A percentile compares a stretch with the other conserved stretches of the same genome.
These are phyloP conservation scores for Oxyteleia sp. DNA, from an alignment of 2,888 invertebrate species.

Conservation along the genomic window DNA sequence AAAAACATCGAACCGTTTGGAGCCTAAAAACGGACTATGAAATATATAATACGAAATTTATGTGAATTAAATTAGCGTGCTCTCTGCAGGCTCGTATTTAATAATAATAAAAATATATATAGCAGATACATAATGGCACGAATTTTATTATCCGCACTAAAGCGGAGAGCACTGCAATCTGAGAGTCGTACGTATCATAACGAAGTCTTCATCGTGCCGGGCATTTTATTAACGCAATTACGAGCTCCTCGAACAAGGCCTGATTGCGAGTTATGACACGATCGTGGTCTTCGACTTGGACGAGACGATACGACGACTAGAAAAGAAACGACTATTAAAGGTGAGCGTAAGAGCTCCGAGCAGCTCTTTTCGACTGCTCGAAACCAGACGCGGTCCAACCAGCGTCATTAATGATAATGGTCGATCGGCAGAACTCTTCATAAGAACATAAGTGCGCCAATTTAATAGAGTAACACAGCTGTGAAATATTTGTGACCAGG, in stretches of 20 bases:
- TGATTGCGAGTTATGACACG: slow-evolving; percentile 78
- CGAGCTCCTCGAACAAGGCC: slow-evolving; percentile 69
- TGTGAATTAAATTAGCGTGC: slow-evolving; percentile 53
- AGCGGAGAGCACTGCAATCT: slow-evolving; percentile 46
- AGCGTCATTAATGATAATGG: slow-evolving; percentile 47
- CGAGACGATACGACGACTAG: slow-evolving; percentile 50
- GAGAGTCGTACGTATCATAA: slow-evolving; percentile 60
- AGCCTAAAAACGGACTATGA: not conserved
- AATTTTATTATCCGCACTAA: slow-evolving; percentile 63
- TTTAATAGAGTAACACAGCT: slow-evolving; percentile 37
- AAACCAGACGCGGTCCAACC: slow-evolving; percentile 38
- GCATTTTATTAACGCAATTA: slow-evolving; percentile 76
- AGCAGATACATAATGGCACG: slow-evolving; percentile 44
- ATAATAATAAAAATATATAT: slow-evolving; percentile 53
- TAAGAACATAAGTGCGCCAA: slow-evolving; percentile 44
- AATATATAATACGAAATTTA: slow-evolving; percentile 27
- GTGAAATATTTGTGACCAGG: slow-evolving; percentile 44
- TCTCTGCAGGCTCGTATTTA: slow-evolving; percentile 45
- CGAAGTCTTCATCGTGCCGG: slow-evolving; percentile 58
- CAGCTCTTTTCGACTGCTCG: slow-evolving; percentile 11
- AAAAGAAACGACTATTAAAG: slow-evolving; percentile 62
- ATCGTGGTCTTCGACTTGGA: slow-evolving; percentile 59
- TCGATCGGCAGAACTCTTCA: slow-evolving; percentile 14
- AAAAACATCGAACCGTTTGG: too few species aligned
- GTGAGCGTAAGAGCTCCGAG: slow-evolving; percentile 32